phyloP scores from a whole-genome alignment of 2,113 vertebrate species.

The Piliocolobus tephrosceles region DNA sequence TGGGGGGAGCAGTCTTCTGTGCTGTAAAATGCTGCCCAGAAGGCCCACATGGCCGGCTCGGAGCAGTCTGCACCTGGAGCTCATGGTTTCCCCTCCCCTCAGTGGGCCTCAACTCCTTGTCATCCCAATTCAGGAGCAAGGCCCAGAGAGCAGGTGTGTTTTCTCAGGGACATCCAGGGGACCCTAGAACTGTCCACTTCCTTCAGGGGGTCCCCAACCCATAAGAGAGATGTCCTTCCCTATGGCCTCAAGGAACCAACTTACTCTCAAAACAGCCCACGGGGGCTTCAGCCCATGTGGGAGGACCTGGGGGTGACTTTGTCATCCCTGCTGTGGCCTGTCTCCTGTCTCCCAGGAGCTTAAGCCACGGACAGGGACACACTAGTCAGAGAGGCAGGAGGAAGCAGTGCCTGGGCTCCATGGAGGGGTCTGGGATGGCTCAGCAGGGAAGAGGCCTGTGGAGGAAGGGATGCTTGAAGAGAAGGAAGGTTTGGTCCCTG shows the following conservation, averaged over 20 bases:
- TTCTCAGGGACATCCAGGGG: neutral
- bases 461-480: neutral
- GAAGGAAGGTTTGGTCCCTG: neutral
- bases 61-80: neutral
- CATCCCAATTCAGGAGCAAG: neutral
- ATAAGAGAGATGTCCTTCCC: neutral
- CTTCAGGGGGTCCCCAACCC: neutral
- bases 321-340: neutral
- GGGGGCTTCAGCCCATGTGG: neutral
- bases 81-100: neutral
- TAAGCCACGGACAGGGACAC: neutral
- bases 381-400: no score
- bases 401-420: neutral
- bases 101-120: neutral
- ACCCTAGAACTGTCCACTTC: neutral
- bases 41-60: neutral
- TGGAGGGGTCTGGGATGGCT: neutral
- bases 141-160: neutral
- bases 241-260: neutral
- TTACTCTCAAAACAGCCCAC: neutral
- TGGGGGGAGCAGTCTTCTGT: no score
- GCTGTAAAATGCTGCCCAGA: neutral
- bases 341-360: neutral
- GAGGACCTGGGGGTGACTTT: neutral
- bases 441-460: neutral